Conservation (phyloP, 1,140 invertebrate species). For the Lordiphosa clarofinis region DNA sequence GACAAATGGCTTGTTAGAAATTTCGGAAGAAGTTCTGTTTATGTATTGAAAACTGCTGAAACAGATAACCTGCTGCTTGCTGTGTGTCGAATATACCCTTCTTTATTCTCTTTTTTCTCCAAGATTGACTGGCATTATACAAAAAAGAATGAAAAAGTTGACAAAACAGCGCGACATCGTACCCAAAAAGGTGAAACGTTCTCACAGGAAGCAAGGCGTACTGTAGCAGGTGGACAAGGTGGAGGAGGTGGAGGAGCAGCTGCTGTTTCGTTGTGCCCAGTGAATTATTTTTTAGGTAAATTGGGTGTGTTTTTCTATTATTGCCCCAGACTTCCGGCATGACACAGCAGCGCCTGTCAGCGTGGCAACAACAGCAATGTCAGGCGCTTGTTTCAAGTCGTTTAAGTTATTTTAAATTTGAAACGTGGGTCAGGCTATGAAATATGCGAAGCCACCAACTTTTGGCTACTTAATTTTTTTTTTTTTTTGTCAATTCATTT, state of each 20-base stretch:
- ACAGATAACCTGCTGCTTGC: too few relatives aligned
- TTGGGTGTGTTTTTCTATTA: slow-evolving; percentile 75
- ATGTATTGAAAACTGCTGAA: too few relatives aligned
- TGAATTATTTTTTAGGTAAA: slow-evolving; percentile 68
- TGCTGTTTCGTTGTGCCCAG: slow-evolving; percentile 42
- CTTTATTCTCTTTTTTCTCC: slow-evolving; percentile 1
- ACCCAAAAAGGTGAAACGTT: slow-evolving; percentile 34
- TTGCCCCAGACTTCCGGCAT: slow-evolving; percentile 71
- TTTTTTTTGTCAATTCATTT: slow-evolving; percentile 25
- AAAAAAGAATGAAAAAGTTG: slow-evolving; percentile 35
- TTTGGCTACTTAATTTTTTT: slow-evolving; percentile 4
- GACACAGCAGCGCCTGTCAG: slow-evolving; percentile 58
- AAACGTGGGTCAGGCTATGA: slow-evolving; percentile 42
- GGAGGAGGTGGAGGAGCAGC: slow-evolving; percentile 14
- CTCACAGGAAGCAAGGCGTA: slow-evolving; percentile 8
- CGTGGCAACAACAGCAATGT: slow-evolving; percentile 14
- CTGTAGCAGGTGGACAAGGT: too few relatives aligned
- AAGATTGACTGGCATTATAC: slow-evolving; percentile 26
- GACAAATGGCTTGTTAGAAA: too few relatives aligned
- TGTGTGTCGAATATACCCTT: too few relatives aligned
- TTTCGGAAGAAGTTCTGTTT: too few relatives aligned
- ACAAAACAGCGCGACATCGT: slow-evolving; percentile 27
- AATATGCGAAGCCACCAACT: slow-evolving; percentile 39
- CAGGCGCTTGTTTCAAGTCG: slow-evolving; percentile 63
- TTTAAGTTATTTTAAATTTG: slow-evolving; percentile 71